Base-by-base conservation (phyloP, 1,140 invertebrate genomes). In the Drosophila obscura region DNA sequence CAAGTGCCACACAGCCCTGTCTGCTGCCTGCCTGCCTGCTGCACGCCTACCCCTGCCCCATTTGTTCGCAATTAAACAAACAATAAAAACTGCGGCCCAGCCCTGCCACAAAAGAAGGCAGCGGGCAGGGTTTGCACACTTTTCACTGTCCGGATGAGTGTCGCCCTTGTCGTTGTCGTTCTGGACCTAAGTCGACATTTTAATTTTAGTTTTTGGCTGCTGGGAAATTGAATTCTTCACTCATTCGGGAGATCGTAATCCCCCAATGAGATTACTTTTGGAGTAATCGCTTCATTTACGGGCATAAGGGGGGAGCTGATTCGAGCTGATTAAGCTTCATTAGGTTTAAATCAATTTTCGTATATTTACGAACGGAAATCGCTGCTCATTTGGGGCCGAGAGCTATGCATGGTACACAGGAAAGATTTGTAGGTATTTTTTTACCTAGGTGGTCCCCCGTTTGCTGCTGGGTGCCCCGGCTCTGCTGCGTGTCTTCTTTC, bases 81-180 rank as follows among this genome's bases (percentile, higher is more conserved):
- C 80, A 87, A 87, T 83, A 77, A 83, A 83, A 83, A 71, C 59
- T 66, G 66, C 62, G 15, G 48, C 66, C 2, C 22, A 59, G 69
- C 46, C 51, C 26, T 68, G 19, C 43, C 8, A 45, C 45, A 52
- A 52, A 15, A 35, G 16, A 5, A 19, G 22, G 13, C n/a, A 22
- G n/a, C 52, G 64, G n/a, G n/a, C n/a, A n/a, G n/a, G 49, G 62
- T 50, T 77, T 44, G 75, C 46, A 66, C 74, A 85, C 85, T 90
- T 90, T 85, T 90, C 78, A 90, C 63, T 90, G 85, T 90, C 81
- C 73, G 81, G 80, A 72, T 90, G 58, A 90, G 48, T 85, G 80
- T 90, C 85, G 77, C 69, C 61, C 63, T 45, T 56, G 55, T 69
- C 58, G 61, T 31, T 48, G 16, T 31, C 65, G 44, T 66, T 31